phyloP scores from a whole-genome alignment of 2,888 invertebrate species.

The Elegia similella region DNA sequence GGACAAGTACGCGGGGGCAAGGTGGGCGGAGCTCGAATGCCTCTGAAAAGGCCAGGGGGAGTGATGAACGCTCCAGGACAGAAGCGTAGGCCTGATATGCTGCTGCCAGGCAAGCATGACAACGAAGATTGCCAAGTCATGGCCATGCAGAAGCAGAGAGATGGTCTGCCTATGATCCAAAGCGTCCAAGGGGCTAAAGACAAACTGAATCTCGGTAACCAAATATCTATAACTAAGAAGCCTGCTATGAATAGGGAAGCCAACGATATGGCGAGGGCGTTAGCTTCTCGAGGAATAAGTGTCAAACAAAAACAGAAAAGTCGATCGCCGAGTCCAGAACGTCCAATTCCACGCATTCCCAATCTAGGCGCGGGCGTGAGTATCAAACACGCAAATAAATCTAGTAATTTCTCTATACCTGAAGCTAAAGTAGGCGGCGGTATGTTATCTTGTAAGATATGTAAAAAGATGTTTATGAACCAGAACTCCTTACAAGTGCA shows the following conservation, averaged over 20 bases:
- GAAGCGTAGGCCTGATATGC: conserved; percentile 82
- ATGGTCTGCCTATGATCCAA: conserved; percentile 87
- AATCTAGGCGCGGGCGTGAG: conserved; percentile 74
- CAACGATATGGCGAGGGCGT: conserved; percentile 88
- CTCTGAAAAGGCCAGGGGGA: conserved; percentile 61
- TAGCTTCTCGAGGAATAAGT: conserved; percentile 89
- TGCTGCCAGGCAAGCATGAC: conserved; percentile 86
- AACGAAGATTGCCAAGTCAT: conserved; percentile 89
- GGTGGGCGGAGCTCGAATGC: conserved; percentile 59
- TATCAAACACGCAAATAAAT: conserved; percentile 77
- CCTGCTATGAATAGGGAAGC: conserved; percentile 85
- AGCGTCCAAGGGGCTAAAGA: conserved; percentile 85
- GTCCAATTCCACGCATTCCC: conserved; percentile 69
- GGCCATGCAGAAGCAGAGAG: conserved; percentile 87
- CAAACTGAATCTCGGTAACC: conserved; percentile 86
- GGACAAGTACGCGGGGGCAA: conserved; percentile 62
- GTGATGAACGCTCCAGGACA: conserved; percentile 46
- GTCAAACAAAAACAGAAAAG: conserved; percentile 85
- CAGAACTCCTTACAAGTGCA: conserved; percentile 60
- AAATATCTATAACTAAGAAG: conserved; percentile 85
- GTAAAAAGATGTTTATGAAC: conserved; percentile 73
- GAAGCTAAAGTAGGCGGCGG: conserved; percentile 68
- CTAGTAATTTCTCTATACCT: conserved; percentile 67
- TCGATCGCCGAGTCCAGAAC: conserved; percentile 67
- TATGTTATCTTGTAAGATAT: conserved; percentile 66